Conservation (phyloP, 2,888 invertebrate species). For the Sclerodermus sp. region DNA sequence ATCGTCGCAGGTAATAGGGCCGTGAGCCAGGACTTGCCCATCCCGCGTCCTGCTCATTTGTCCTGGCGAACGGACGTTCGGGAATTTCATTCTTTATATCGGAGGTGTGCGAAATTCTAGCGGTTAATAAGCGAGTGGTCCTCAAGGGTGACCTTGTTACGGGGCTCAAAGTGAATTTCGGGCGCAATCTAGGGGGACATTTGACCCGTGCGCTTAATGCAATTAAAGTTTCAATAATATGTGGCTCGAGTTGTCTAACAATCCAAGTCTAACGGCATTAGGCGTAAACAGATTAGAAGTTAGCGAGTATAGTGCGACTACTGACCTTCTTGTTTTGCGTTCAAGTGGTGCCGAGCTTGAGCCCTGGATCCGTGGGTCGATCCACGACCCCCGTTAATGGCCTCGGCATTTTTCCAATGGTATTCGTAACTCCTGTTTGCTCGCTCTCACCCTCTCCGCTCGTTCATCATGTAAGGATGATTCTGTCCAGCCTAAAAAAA, state of each 20-base stretch:
- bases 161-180: too few species aligned
- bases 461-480: constrained; percentile 8
- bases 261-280: too few species aligned
- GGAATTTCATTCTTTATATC: too few species aligned
- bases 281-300: too few species aligned
- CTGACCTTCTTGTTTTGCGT: constrained; percentile 32
- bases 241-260: too few species aligned
- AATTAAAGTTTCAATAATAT: too few species aligned
- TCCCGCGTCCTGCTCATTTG: constrained; percentile 43
- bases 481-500: constrained; percentile 9
- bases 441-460: constrained; percentile 8
- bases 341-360: constrained; percentile 34
- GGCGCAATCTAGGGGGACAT: too few species aligned
- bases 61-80: constrained; percentile 23
- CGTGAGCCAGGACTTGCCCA: constrained; percentile 42
- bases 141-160: too few species aligned
- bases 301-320: too few species aligned
- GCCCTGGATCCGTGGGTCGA: constrained; percentile 29
- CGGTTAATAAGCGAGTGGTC: too few species aligned
- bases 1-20: constrained; percentile 39
- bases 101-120: too few species aligned
- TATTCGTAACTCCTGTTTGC: background rate
- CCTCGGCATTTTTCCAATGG: constrained; percentile 22
- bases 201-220: too few species aligned
- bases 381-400: constrained; percentile 21